phyloP scores from a whole-genome alignment of 2,888 invertebrate species.

The Synanthedon myopaeformis region DNA sequence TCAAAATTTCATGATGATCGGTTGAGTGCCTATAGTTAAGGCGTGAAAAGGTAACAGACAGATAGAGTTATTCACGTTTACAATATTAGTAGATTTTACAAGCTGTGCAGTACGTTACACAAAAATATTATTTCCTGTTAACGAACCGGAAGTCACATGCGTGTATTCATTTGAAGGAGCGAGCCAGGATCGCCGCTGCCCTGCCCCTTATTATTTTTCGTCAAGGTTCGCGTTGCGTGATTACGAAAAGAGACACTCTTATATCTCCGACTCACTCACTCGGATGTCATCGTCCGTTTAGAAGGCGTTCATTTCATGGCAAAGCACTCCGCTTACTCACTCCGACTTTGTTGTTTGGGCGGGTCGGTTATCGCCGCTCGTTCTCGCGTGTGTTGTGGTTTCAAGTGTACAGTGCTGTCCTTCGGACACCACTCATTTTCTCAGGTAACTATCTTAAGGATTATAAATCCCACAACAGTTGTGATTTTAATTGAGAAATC shows the following conservation, averaged over 20 bases:
- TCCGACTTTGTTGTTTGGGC: constrained; percentile 52
- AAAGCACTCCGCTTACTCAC: constrained; percentile 29
- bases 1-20: too few species aligned
- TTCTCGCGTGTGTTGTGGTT: constrained; percentile 58
- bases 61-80: too few species aligned
- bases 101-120: too few species aligned
- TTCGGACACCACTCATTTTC: constrained; percentile 30
- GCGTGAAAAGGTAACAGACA: too few species aligned
- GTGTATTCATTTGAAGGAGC: too few species aligned
- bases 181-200: background rate
- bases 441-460: constrained; percentile 36
- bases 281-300: constrained; percentile 57
- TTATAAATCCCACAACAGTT: background rate
- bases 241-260: background rate
- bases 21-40: too few species aligned
- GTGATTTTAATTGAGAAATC: constrained; percentile 28
- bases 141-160: too few species aligned
- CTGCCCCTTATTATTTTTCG: background rate
- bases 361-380: constrained; percentile 55
- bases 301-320: constrained; percentile 24
- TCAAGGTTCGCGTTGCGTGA: background rate
- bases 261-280: constrained; percentile 25
- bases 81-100: too few species aligned
- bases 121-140: too few species aligned
- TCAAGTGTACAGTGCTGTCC: constrained; percentile 49